Conservation (phyloP, 2,888 invertebrate species). For the Notocelia uddmanniana region DNA sequence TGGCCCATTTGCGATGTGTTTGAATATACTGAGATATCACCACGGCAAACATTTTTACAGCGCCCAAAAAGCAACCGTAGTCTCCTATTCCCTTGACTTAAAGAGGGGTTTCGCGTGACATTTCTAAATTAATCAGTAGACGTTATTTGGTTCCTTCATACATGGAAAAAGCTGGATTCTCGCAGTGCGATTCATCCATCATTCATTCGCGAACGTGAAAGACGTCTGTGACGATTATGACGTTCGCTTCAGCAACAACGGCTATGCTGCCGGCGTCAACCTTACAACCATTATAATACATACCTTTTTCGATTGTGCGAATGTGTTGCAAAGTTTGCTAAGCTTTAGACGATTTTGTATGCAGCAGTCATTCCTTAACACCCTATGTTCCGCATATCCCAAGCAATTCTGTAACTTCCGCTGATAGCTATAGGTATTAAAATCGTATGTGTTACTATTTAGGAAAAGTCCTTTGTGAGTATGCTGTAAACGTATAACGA, state of each 20-base stretch:
- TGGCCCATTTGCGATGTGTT: constrained; percentile 74
- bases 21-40: constrained; percentile 71
- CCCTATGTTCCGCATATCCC: constrained; percentile 4
- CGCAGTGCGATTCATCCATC: constrained; percentile 77
- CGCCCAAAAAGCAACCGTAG: constrained; percentile 6
- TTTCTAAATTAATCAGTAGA: constrained; percentile 47
- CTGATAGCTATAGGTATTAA: background rate
- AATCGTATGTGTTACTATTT: constrained; percentile 2
- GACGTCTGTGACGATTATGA: constrained; percentile 79
- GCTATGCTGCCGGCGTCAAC: constrained; percentile 53
- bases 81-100: constrained; percentile 47
- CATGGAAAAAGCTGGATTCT: constrained; percentile 75
- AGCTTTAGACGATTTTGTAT: constrained; percentile 62
- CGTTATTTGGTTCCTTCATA: constrained; percentile 57
- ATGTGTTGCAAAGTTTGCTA: constrained; percentile 59
- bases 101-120: constrained; percentile 50
- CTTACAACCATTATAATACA: constrained; percentile 62
- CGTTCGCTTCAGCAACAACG: constrained; percentile 64
- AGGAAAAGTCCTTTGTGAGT: constrained; percentile 39
- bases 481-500: constrained; percentile 59
- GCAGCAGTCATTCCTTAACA: constrained; percentile 28
- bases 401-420: constrained; percentile 6
- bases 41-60: constrained; percentile 51
- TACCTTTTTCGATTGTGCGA: constrained; percentile 63
- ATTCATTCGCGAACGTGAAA: constrained; percentile 79